Percentiles rank a stretch among this genome's conserved stretches.
phyloP scores from a whole-genome alignment of 2,797 vertebrate genomes.

The Echeneis naucrates region DNA sequence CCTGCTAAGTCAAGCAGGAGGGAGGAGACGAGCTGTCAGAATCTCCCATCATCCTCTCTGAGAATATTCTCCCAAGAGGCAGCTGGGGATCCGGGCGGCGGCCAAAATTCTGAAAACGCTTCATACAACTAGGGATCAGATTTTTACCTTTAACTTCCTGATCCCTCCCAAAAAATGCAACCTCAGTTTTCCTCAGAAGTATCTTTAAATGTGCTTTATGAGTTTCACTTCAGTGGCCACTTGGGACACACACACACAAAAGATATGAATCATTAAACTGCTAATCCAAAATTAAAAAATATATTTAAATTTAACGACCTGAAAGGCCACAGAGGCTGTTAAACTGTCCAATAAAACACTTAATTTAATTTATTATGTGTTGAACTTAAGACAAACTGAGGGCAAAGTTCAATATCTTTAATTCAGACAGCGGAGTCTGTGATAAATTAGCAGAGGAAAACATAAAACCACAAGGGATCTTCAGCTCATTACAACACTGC shows the following conservation, averaged over 20 bases:
- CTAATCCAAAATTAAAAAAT: too few relatives aligned
- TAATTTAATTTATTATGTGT: neutral
- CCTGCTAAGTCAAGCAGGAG: conserved; percentile 65
- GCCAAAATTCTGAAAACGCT: conserved; percentile 57
- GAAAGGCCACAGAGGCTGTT: neutral
- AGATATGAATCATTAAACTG: neutral
- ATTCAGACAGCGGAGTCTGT: too few relatives aligned
- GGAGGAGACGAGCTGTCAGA: conserved; percentile 76
- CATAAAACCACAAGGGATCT: too few relatives aligned
- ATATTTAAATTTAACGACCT: neutral
- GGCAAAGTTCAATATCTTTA: neutral
- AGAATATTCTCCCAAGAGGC: conserved; percentile 55
- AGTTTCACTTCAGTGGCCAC: neutral
- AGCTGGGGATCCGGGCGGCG: conserved; percentile 17
- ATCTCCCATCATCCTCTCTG: conserved; percentile 71
- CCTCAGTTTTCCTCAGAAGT: neutral
- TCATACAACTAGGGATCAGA: conserved; percentile 2
- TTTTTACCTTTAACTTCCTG: neutral
- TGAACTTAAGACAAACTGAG: neutral
- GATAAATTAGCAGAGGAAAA: too few relatives aligned
- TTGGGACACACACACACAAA: neutral
- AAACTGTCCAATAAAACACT: neutral
- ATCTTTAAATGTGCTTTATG: neutral
- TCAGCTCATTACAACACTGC: neutral
- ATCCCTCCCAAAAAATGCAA: too few relatives aligned